phyloP scores from a whole-genome alignment of 2,113 vertebrate species.

The Pungitius pungitius region DNA sequence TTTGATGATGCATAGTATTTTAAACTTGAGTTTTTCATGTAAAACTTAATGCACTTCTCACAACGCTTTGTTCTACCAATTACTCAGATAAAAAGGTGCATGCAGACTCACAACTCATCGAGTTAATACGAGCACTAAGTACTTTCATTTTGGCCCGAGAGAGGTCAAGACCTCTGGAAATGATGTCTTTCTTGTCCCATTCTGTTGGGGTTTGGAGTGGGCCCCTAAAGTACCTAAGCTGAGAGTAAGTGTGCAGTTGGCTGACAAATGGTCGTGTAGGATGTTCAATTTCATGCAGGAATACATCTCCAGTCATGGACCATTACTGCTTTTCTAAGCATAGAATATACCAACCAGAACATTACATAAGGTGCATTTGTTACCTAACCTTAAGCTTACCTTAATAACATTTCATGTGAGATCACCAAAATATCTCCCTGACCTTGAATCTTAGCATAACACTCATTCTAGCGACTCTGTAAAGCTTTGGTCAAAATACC shows the following conservation, averaged over 20 bases:
- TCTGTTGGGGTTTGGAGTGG: no score
- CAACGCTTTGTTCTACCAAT: not conserved
- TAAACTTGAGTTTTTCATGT: slow-evolving; percentile 8
- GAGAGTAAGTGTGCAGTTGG: not conserved
- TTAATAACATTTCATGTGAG: not conserved
- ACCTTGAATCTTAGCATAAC: not conserved
- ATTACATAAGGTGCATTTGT: not conserved
- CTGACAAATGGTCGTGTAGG: not conserved
- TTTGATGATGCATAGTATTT: not conserved
- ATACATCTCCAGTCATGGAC: not conserved
- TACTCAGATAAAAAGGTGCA: not conserved
- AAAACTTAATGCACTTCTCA: not conserved
- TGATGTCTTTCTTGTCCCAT: no score
- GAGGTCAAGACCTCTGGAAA: not conserved
- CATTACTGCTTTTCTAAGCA: not conserved
- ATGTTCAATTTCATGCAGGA: not conserved
- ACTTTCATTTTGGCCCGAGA: not conserved
- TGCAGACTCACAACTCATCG: not conserved
- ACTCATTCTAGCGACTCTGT: not conserved
- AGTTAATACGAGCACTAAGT: not conserved
- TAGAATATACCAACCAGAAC: not conserved
- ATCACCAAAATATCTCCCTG: not conserved
- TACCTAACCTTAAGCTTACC: not conserved
- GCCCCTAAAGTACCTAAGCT: not conserved
- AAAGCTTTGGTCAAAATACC: not conserved